A percentile compares a stretch with the other conserved stretches of the same genome.
Conservation (phyloP, 2,797 vertebrate genomes). For the Vireo griseus region DNA sequence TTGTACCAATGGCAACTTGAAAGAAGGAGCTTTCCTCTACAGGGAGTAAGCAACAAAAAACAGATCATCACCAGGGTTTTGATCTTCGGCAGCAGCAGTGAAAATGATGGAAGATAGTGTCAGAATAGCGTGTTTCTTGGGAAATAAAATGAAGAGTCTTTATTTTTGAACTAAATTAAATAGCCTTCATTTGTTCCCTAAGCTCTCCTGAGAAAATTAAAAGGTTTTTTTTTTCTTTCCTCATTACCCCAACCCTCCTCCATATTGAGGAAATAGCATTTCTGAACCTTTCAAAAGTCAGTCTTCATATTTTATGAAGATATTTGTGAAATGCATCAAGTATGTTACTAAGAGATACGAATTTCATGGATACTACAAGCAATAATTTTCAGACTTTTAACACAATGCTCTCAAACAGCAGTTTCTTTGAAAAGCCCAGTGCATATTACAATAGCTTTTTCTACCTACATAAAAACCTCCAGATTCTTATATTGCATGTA, state of each 20-base stretch:
- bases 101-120: not conserved
- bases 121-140: not conserved
- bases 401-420: not conserved
- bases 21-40: not conserved
- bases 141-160: not conserved
- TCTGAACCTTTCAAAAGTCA: not conserved
- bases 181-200: not conserved
- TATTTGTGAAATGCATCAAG: not conserved
- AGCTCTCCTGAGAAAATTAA: not conserved
- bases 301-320: not conserved
- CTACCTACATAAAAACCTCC: not conserved
- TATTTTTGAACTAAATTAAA: not conserved
- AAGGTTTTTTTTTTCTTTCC: not conserved
- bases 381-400: not conserved
- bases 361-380: not conserved
- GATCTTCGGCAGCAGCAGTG: not conserved
- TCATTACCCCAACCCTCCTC: not conserved
- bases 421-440: not conserved
- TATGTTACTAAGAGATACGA: not conserved
- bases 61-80: not conserved
- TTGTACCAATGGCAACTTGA: not conserved
- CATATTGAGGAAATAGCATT: not conserved
- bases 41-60: not conserved
- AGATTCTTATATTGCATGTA: not conserved
- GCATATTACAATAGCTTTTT: not conserved